A percentile compares a stretch with the other conserved stretches of the same genome.
Conservation (phyloP, 2,113 vertebrate species). For the Tragelaphus imberbis region DNA sequence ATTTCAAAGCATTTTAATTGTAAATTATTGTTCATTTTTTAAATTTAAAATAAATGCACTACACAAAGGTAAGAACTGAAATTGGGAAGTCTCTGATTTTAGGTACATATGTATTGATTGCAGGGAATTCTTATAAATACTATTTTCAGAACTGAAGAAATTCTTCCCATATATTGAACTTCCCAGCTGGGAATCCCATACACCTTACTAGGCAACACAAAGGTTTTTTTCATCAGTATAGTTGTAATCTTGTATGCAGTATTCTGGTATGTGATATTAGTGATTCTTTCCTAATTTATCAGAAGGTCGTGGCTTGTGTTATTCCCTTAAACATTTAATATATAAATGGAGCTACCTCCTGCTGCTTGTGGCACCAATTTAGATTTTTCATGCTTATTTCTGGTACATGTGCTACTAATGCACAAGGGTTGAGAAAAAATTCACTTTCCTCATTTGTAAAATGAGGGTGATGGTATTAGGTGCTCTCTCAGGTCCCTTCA, state of each 20-base stretch:
- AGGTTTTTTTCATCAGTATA: neutral
- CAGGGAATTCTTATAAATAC: neutral
- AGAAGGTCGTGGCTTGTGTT: conserved; percentile 32
- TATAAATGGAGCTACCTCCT: neutral
- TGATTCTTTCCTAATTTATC: neutral
- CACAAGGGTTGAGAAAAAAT: neutral
- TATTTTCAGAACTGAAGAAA: neutral
- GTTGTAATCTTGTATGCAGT: neutral
- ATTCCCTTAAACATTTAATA: conserved; percentile 24
- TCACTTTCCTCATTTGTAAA: conserved; percentile 43
- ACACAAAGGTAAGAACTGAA: neutral
- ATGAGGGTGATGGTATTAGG: neutral
- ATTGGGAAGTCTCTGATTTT: neutral
- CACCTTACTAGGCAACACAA: neutral
- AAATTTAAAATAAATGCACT: conserved; percentile 5
- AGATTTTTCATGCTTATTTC: conserved; percentile 47
- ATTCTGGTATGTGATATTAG: neutral
- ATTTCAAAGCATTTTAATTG: neutral
- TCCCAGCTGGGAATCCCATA: neutral
- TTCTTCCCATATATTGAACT: neutral
- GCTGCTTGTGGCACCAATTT: neutral
- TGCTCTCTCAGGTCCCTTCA: conserved; percentile 41
- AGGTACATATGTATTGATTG: neutral
- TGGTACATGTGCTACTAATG: neutral
- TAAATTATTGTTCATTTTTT: neutral